Base-by-base conservation (phyloP, 2,113 vertebrate species). In the Melozone crissalis region DNA sequence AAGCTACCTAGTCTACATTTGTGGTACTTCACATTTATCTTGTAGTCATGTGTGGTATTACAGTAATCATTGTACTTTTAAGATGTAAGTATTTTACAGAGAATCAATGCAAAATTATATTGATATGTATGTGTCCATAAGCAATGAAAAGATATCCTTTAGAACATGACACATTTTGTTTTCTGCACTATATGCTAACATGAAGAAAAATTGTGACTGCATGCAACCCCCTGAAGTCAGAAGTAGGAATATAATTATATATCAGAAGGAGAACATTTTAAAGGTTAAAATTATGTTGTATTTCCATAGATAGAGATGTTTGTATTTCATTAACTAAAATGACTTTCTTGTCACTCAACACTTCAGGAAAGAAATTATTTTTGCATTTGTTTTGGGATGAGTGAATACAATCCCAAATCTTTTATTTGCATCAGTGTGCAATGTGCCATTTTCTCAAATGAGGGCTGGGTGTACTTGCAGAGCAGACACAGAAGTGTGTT, bases 261-360 rank as follows among this genome's bases (percentile, higher is more conserved):
- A 71, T 46, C 43, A 83, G 61, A 85, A 74, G 35, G 47, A 58
- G 54, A 79, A 85, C 73, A 79, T 49, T 82, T 46, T 68, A 39
- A 63, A 79, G 31, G 18, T 86, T 94, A 85, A 93, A 87, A 87
- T 94, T 71, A 31, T 33, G 82, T 13, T 77, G 20, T 65, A 77
- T 89, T 97, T 94, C 54, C 81, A 15, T 43, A 75, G 63, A 72
- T 47, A 83, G 77, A 87, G 22, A 26, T 88, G 27, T 74, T 92
- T 8, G 1, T 94, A 84, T 90, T 96, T 97, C 91, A 93, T 96
- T 93, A 96, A 85, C 49, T 86, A 65, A 68, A 93, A 89, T 90
- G 5, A 18, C 33, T n/a, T n/a, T 89, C 37, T 33, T 89, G 82
- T 92, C 94, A 81, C 65, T 93, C 58, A 90, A 6, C 37, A 92